phyloP scores from a whole-genome alignment of 2,113 vertebrate genomes.

The Piaya cayana region DNA sequence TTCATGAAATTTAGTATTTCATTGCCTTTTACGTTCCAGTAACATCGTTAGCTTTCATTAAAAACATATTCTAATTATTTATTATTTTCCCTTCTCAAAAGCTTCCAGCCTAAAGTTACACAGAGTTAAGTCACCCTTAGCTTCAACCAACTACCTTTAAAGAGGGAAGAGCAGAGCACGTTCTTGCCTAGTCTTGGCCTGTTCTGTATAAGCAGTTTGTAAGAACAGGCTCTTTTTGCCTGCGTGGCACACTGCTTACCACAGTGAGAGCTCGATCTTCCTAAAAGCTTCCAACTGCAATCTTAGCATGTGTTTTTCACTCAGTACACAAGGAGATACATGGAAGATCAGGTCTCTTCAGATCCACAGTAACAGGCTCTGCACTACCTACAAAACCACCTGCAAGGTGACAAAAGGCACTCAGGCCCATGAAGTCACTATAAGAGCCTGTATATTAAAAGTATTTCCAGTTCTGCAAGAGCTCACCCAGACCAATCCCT shows the following conservation, averaged over 20 bases:
- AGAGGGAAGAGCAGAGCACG: background rate
- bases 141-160: background rate
- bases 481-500: too few species aligned
- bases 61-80: background rate
- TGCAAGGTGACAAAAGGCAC: background rate
- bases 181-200: background rate
- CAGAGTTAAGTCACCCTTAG: background rate
- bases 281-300: background rate
- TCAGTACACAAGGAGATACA: background rate
- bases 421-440: background rate
- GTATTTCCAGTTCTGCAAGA: background rate
- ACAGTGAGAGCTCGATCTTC: background rate
- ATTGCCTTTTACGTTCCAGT: background rate
- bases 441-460: background rate
- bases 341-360: background rate
- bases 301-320: rapidly evolving
- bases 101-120: background rate
- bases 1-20: background rate
- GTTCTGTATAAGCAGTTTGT: background rate
- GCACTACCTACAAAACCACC: background rate
- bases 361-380: rapidly evolving
- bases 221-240: background rate
- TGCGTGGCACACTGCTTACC: background rate
- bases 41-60: background rate
- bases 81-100: background rate